Evolutionary conservation across 2,797 vertebrate genomes (phyloP), one percentile per base, ranked within the genome.

Genomic region (Coregonus ussuriensis): DNA sequence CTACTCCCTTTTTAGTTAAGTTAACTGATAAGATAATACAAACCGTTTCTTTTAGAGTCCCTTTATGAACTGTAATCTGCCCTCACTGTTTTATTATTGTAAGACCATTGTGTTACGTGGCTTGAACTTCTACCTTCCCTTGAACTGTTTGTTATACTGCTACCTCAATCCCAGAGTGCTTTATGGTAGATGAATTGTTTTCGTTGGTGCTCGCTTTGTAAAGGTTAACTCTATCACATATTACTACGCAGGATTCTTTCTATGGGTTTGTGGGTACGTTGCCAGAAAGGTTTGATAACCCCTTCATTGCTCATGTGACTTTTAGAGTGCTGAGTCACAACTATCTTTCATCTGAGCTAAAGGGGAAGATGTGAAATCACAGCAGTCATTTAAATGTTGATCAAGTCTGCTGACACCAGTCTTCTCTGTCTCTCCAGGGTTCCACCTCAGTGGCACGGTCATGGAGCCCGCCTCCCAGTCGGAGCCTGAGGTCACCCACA

Each of bases 401-500:
- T 59, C 54, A 14, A 47, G 41, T 47, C 41, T 47, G 4, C 53
- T 59, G 56, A 59, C 56, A 59, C 3, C 72, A 16, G 25, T 41
- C 9, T 4, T 74, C 16, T 18, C 65, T 72, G 15, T 18, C 51
- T 77, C 31, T 70, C 16, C 89, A 99, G 98, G 98, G 51, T 99
- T 99, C 89, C 98, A 99, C 86, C 96, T 99, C 82, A 99, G 98
- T 0, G 98, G 98, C 84, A 99, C 98, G 0, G 98, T 99, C 71
- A 98, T 95, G 0, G 98, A 99, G 85, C 95, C 96, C 0, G 95
- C 95, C 0, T 95, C 95, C 14, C 81, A 95, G 0, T 95, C 97
- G 0, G 98, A 99, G 73, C 95, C 97, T 29, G 96, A 98, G 92
- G 91, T 96, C 88, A 98, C 95, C 72, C 97, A 98, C 91, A 97